A percentile compares a stretch with the other conserved stretches of the same genome.
Evolutionary conservation across 2,113 vertebrate genomes (phyloP).

Genomic region (Peromyscus californicus): DNA sequence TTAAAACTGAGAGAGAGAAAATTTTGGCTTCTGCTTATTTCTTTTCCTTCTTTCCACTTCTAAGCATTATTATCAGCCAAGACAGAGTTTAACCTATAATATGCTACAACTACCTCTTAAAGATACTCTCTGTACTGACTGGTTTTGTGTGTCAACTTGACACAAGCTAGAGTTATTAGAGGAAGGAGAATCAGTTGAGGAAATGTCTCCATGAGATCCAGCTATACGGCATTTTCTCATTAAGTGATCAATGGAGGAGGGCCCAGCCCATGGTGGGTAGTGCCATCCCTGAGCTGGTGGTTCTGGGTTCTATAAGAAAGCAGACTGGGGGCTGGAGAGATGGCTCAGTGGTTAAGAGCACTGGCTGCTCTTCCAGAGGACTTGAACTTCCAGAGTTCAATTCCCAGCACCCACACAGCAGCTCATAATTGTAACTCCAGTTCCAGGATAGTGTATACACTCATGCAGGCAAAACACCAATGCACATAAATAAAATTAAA

Average conservation of each 20-base stretch:
- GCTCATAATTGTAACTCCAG: neutral
- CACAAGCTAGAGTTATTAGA: neutral
- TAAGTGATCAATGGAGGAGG: neutral
- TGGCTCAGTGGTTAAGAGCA: neutral
- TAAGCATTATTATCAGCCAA: conserved; percentile 20
- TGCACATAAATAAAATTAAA: neutral
- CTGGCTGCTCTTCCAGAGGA: neutral
- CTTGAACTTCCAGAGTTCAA: neutral
- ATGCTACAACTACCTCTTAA: conserved; percentile 37
- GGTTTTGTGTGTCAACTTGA: neutral
- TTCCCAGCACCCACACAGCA: neutral
- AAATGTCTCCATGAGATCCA: neutral
- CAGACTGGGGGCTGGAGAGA: neutral
- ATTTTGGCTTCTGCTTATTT: neutral
- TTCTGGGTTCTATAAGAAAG: neutral
- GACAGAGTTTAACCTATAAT: neutral
- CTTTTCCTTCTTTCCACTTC: conserved; percentile 21
- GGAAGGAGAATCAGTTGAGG: neutral
- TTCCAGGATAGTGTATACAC: neutral
- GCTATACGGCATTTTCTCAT: neutral
- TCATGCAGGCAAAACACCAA: neutral
- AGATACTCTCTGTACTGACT: neutral
- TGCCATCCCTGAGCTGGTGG: neutral
- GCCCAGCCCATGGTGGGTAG: neutral
- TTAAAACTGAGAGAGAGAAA: neutral